Evolutionary conservation across 2,888 invertebrate genomes (phyloP).

Genomic region (Campoplex nolae): DNA sequence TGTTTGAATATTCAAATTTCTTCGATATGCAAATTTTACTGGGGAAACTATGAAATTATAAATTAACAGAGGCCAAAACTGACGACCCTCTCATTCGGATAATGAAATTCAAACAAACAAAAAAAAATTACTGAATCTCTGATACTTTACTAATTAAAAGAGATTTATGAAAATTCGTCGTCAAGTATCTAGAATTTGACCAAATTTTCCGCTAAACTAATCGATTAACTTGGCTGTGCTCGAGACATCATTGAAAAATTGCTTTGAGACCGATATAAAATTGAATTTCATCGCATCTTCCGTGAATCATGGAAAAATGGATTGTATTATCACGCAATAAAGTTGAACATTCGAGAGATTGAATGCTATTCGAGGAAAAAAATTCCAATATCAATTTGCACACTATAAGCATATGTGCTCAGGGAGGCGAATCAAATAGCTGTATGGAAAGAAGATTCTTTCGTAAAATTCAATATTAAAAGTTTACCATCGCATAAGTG

Average conservation of each 20-base stretch:
- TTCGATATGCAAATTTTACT: too few species aligned
- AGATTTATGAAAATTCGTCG: too few species aligned
- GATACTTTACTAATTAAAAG: too few species aligned
- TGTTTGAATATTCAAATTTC: too few species aligned
- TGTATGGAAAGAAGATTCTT: not conserved
- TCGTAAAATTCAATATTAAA: constrained; percentile 7
- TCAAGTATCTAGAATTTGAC: not conserved
- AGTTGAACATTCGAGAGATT: constrained; percentile 1
- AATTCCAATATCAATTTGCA: constrained; percentile 23
- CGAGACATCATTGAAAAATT: not conserved
- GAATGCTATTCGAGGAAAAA: not conserved
- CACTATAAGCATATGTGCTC: not conserved
- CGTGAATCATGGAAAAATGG: not conserved
- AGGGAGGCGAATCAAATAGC: not conserved
- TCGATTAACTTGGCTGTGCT: not conserved
- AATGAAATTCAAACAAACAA: too few species aligned
- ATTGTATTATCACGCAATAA: constrained; percentile 15
- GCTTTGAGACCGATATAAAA: not conserved
- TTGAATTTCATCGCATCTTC: not conserved
- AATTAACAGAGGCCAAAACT: too few species aligned
- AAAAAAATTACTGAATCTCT: too few species aligned
- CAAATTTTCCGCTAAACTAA: not conserved
- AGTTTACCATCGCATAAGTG: not conserved
- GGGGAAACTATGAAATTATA: too few species aligned
- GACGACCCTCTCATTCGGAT: too few species aligned